A percentile compares a stretch with the other conserved stretches of the same genome.
Conservation (phyloP, 2,888 invertebrate species). For the Drosophila nr. medialis region DNA sequence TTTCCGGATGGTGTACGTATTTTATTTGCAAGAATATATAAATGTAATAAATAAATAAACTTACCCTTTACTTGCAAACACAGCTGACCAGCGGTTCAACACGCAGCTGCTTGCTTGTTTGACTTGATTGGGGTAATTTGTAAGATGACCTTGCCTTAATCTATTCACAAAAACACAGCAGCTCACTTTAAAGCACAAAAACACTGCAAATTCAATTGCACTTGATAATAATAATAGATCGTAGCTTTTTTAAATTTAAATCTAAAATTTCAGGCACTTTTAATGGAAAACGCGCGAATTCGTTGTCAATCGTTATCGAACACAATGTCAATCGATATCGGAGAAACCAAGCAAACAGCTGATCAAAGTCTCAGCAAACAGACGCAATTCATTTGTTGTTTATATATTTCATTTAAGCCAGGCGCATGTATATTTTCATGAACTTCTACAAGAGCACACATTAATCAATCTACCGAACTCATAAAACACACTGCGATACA, state of each 20-base stretch:
- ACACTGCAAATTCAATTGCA: not conserved
- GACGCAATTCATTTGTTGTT: not conserved
- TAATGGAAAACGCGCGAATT: not conserved
- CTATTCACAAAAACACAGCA: not conserved
- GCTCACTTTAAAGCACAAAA: not conserved
- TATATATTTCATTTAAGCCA: not conserved
- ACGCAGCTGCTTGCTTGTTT: not conserved
- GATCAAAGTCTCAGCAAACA: not conserved
- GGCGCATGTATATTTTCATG: not conserved
- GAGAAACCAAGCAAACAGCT: slow-evolving; percentile 5
- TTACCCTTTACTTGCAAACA: slow-evolving; percentile 1
- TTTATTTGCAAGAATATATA: not conserved
- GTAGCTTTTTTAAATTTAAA: not conserved
- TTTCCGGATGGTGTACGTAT: not conserved
- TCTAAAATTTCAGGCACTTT: not conserved
- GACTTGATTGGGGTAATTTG: not conserved
- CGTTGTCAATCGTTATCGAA: not conserved
- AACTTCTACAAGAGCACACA: not conserved
- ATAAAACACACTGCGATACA: not conserved
- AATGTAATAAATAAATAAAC: slow-evolving; percentile 3
- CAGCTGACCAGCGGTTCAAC: not conserved
- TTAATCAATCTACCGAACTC: not conserved
- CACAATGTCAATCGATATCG: slow-evolving; percentile 2
- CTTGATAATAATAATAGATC: not conserved
- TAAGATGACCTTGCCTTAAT: not conserved